Evolutionary conservation across 2,888 invertebrate genomes (phyloP), one percentile per base, ranked within the genome.

Genomic region (Syrista parreyssii): DNA sequence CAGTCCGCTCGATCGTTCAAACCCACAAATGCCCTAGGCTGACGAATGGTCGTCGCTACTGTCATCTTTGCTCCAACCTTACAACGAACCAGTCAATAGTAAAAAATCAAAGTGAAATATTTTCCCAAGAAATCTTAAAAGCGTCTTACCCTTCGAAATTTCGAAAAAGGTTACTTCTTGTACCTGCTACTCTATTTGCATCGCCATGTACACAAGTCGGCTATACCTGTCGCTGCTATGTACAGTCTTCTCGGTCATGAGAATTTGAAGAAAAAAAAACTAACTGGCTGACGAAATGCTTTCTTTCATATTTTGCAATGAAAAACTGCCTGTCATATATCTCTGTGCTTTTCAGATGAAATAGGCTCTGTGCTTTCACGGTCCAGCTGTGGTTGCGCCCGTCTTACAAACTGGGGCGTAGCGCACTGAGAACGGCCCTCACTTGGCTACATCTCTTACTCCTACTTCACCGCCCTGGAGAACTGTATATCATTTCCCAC

Each of bases 331-430:
- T 23, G 55, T 23, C 23, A 6, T 55, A 55, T 55, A 23, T 55
- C 23, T 55, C 55, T 55, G 55, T 81, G 75, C 74, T 82, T 81
- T 80, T 79, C 76, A 81, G 79, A 82, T 81, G 73, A 78, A 83
- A 82, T 71, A 71, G 81, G 77, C 75, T 81, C 80, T 81, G 74
- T 74, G 78, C 73, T 33, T 73, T 74, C 81, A 82, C 81, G 80
- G 79, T 86, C 82, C 82, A 84, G 82, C 80, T 82, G 80, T 77
- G 82, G 79, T 78, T 77, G 32, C 74, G 81, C 55, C 82, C 83
- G 83, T 75, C 77, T 79, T 80, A 80, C 80, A 84, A 85, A 84
- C 84, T 84, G 83, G 84, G 83, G 84, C 85, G 83, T 80, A 80
- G 82, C 84, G 79, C 80, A 82, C 74, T 34, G 74, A 74, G 33